Conservation (phyloP, 2,888 invertebrate genomes). For the Ectemnius cavifrons region DNA sequence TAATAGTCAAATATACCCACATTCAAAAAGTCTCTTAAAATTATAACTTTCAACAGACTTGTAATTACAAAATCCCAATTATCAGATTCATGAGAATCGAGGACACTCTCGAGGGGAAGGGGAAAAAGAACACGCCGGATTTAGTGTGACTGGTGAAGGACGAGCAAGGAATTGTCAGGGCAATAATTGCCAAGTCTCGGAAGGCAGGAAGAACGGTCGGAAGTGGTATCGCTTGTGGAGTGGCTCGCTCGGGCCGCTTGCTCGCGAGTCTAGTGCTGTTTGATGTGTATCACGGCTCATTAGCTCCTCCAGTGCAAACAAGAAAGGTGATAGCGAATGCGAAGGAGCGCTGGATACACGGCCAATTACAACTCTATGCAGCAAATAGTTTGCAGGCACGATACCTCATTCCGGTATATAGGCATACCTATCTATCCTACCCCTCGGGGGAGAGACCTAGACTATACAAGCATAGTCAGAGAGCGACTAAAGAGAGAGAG, state of each 20-base stretch:
- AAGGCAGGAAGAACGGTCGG: conserved; percentile 58
- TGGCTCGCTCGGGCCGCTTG: conserved; percentile 20
- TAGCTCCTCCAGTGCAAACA: conserved; percentile 74
- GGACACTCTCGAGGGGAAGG: background rate
- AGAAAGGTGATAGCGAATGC: conserved; percentile 65
- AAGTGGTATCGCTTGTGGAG: conserved; percentile 44
- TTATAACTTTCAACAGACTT: too few relatives aligned
- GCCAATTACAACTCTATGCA: conserved; percentile 77
- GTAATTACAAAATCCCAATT: too few relatives aligned
- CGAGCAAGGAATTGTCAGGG: conserved; percentile 35
- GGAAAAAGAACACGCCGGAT: too few relatives aligned
- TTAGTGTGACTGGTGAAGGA: background rate
- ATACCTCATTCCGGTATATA: conserved; percentile 56
- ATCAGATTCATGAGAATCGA: background rate
- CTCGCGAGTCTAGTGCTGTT: conserved; percentile 65
- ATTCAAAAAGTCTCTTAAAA: too few relatives aligned
- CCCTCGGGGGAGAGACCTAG: background rate
- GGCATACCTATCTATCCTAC: conserved; percentile 43
- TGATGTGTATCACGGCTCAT: conserved; percentile 77
- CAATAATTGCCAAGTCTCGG: conserved; percentile 36
- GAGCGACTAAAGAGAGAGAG: background rate
- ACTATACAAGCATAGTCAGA: too few relatives aligned
- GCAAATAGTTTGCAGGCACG: conserved; percentile 74
- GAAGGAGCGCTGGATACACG: conserved; percentile 68
- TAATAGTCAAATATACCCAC: conserved; percentile 26